Percentiles rank a stretch among this genome's conserved stretches.
phyloP scores from a whole-genome alignment of 2,888 invertebrate species.

The Latheticus oryzae region DNA sequence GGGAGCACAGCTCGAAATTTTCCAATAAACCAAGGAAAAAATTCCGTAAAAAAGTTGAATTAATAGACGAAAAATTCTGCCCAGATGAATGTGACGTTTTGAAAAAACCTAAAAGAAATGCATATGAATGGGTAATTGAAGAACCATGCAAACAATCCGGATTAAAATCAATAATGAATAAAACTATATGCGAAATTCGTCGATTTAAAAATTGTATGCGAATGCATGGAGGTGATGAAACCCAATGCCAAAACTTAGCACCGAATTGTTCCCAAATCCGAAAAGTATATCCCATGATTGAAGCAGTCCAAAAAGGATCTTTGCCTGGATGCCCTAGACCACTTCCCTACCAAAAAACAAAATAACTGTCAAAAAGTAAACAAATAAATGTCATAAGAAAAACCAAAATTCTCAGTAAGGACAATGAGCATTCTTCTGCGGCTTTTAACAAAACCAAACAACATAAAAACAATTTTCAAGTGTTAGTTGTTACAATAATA shows the following conservation, averaged over 20 bases:
- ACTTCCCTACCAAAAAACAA: conserved; percentile 27
- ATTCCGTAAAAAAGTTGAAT: conserved; percentile 20
- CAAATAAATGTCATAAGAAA: conserved; percentile 25
- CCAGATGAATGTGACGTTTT: conserved; percentile 20
- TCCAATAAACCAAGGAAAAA: conserved; percentile 12
- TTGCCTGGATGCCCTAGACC: conserved; percentile 48
- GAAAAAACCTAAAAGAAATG: conserved; percentile 19
- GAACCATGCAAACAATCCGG: conserved; percentile 43
- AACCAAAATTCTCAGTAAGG: conserved; percentile 16
- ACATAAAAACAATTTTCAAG: no score
- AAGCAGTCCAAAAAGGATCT: conserved; percentile 46
- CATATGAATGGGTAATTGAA: conserved; percentile 20
- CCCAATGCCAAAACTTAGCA: conserved; percentile 39
- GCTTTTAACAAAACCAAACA: no score
- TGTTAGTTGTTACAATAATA: neutral
- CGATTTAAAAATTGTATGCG: conserved; percentile 44
- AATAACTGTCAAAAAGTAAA: conserved; percentile 35
- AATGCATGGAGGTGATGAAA: conserved; percentile 28
- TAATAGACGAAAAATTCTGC: neutral
- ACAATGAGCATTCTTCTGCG: conserved; percentile 6
- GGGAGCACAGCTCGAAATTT: conserved; percentile 44
- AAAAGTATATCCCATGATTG: conserved; percentile 48
- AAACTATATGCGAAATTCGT: conserved; percentile 44
- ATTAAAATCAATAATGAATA: conserved; percentile 42
- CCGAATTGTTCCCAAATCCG: conserved; percentile 20